Base-by-base conservation (phyloP, 2,888 invertebrate species). In the Netelia melanura region DNA sequence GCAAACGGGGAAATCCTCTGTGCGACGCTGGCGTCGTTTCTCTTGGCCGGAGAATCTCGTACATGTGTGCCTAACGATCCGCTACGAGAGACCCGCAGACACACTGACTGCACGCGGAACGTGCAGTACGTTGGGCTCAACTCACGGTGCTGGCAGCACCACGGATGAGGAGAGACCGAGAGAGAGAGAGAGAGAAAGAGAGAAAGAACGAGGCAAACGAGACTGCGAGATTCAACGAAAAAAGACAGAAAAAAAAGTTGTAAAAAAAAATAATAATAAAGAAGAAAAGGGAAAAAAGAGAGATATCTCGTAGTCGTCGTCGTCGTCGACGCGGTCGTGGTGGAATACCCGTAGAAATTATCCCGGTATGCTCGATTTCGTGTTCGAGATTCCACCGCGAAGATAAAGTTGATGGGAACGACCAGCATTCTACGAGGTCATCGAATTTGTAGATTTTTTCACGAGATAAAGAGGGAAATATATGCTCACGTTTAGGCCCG, bases 381-480 rank as follows among this genome's bases (percentile, higher is more conserved):
- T 86, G 86, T 85, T 86, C 70, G 76, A 85, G 86, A 86, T 85
- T 85, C 81, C 81, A 75, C 44, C 38, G 30, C 48, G n/a, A 38
- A 78, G 83, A 86, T 85, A 86, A 86, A 79, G 68, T 72, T 77
- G 84, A 86, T 79, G 84, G 84, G 75, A 71, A 82, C 61, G 75
- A 78, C 58, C 65, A 48, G 70, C 79, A 87, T 86, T 86, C 84
- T 83, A 81, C 83, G 81, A 84, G 84, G 86, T 81, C 82, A 84
- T 86, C 84, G 84, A 86, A 86, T 86, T 86, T 81, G 84, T 86
- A 83, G 81, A 86, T 85, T 83, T 86, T 79, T 81, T 44, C 81
- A 78, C 80, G 68, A 61, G 76, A 86, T 86, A 76, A 79, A 79
- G 81, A 80, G 30, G 17, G 64, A 43, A 65, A 84, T 76, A 75